phyloP scores from a whole-genome alignment of 2,888 invertebrate species.

The Thereva unica region DNA sequence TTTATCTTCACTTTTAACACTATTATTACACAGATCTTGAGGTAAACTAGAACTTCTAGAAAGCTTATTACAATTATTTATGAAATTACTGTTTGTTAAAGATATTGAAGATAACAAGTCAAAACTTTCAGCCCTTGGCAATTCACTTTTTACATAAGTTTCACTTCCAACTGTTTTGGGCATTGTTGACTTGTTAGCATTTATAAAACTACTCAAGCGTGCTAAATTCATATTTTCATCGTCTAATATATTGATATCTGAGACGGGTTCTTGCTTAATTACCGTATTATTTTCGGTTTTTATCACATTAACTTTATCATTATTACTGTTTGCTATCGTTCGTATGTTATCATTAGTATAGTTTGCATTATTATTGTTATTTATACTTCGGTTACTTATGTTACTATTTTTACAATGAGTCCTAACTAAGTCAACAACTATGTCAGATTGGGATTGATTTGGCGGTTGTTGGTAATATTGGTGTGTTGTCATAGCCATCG shows the following conservation, averaged over 20 bases:
- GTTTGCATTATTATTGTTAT: constrained; percentile 22
- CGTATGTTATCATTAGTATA: constrained; percentile 22
- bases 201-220: constrained; percentile 54
- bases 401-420: constrained; percentile 39
- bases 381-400: constrained; percentile 33
- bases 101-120: constrained; percentile 3
- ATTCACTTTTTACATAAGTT: constrained; percentile 25
- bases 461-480: constrained; percentile 20
- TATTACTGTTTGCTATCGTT: constrained; percentile 44
- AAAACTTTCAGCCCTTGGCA: constrained; percentile 10
- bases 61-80: constrained; percentile 33
- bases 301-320: constrained; percentile 59
- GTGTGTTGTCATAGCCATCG: neutral
- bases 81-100: constrained; percentile 22
- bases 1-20: constrained; percentile 26
- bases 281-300: constrained; percentile 49
- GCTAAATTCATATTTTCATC: constrained; percentile 57
- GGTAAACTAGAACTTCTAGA: constrained; percentile 28
- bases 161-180: constrained; percentile 11
- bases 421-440: constrained; percentile 42
- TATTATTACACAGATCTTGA: constrained; percentile 23
- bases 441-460: constrained; percentile 24
- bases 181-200: constrained; percentile 39
- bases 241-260: constrained; percentile 50
- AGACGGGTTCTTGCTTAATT: constrained; percentile 50